A percentile compares a stretch with the other conserved stretches of the same genome.
Evolutionary conservation across 2,113 vertebrate genomes (phyloP).

Genomic region (Thamnaconus septentrionalis): DNA sequence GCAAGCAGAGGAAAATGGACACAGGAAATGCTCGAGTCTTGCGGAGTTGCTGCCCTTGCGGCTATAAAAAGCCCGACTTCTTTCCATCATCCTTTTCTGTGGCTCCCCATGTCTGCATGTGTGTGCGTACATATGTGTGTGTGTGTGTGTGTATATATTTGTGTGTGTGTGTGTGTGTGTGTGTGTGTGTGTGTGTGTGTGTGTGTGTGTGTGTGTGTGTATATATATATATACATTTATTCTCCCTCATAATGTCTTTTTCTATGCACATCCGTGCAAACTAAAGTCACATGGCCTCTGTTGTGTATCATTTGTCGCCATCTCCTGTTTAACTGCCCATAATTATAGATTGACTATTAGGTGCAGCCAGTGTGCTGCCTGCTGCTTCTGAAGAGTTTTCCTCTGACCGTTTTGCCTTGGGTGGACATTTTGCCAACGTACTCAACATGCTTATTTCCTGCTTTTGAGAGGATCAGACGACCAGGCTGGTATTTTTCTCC

Average conservation of each 20-base stretch:
- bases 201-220: too few species aligned
- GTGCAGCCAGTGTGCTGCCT: neutral
- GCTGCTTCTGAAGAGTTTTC: neutral
- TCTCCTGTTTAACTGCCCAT: neutral
- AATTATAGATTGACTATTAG: neutral
- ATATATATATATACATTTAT: too few species aligned
- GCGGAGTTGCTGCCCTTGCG: conserved; percentile 2
- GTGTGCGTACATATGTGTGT: too few species aligned
- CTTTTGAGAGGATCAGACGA: conserved; percentile 46
- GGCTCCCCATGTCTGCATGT: conserved; percentile 27
- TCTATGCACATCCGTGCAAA: conserved; percentile 7
- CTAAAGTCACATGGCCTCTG: neutral
- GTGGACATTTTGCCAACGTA: conserved; percentile 36
- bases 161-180: too few species aligned
- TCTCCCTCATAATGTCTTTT: neutral
- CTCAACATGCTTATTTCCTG: conserved; percentile 53
- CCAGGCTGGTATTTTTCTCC: conserved; percentile 35
- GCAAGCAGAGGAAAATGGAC: neutral
- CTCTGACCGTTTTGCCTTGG: conserved; percentile 10
- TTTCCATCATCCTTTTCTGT: conserved; percentile 41
- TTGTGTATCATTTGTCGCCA: conserved; percentile 13
- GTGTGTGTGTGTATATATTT: too few species aligned
- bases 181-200: too few species aligned
- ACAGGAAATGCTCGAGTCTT: conserved; percentile 32
- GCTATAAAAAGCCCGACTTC: conserved; percentile 37